These are phyloP conservation scores for Eilema caniola DNA, from an alignment of 2,888 invertebrate species.

Conservation along the genomic window DNA sequence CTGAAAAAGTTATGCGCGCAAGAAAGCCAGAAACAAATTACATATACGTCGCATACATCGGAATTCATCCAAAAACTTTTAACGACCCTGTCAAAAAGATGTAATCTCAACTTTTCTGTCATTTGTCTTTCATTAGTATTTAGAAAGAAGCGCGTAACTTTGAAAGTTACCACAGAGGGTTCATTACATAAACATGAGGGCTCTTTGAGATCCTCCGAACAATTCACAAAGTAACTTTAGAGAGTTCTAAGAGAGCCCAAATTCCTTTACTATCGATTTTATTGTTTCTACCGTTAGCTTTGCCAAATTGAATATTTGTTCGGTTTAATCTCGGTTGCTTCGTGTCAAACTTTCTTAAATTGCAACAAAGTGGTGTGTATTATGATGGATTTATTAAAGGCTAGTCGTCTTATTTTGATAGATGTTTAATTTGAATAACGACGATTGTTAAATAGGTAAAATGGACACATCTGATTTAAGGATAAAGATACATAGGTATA, in stretches of 20 bases:
- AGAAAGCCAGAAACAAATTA: slow-evolving; percentile 16
- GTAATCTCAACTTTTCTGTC: slow-evolving; percentile 19
- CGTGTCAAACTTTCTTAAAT: not conserved
- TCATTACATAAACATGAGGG: slow-evolving; percentile 35
- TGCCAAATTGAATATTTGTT: slow-evolving; percentile 21
- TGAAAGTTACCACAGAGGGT: slow-evolving; percentile 24
- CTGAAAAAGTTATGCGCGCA: not conserved
- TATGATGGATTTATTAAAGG: not conserved
- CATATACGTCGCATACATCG: slow-evolving; percentile 8
- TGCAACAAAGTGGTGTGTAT: not conserved
- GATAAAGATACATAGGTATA: too few species aligned
- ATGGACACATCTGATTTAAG: not conserved
- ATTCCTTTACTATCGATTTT: slow-evolving; percentile 46
- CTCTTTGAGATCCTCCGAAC: slow-evolving; percentile 33
- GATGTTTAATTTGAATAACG: not conserved
- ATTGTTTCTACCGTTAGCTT: slow-evolving; percentile 39
- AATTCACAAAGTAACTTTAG: slow-evolving; percentile 34
- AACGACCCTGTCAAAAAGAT: slow-evolving; percentile 31
- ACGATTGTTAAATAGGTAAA: not conserved
- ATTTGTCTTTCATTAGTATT: slow-evolving; percentile 38
- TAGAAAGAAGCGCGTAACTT: slow-evolving; percentile 22
- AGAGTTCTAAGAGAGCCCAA: slow-evolving; percentile 15
- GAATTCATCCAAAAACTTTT: slow-evolving; percentile 32
- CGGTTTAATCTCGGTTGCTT: not conserved
- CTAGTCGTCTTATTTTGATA: not conserved